Evolutionary conservation across 2,113 vertebrate species (phyloP).

Genomic region (Ia io): DNA sequence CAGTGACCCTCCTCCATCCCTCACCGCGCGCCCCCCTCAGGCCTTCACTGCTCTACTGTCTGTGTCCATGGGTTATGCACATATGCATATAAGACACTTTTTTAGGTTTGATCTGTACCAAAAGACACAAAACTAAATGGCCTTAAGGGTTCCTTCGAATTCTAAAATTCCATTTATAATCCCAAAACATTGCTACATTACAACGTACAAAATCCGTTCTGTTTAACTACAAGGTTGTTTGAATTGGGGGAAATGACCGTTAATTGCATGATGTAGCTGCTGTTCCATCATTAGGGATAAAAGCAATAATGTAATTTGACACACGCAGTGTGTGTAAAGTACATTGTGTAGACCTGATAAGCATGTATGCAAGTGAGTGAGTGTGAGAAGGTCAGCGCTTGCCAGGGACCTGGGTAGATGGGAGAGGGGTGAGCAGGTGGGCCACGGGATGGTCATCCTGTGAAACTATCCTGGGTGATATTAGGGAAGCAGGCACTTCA

Average conservation of each 20-base stretch:
- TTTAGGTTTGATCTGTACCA: not conserved
- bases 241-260: not conserved
- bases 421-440: fast-evolving
- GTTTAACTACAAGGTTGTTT: not conserved
- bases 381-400: not conserved
- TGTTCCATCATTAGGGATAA: not conserved
- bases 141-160: not conserved
- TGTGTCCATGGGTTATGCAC: no score
- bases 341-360: not conserved
- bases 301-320: not conserved
- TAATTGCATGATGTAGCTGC: not conserved
- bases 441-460: fast-evolving
- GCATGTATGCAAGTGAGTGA: not conserved
- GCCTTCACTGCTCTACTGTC: no score
- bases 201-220: not conserved
- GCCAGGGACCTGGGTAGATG: no score
- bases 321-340: not conserved
- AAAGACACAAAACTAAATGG: not conserved
- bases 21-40: no score
- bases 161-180: not conserved
- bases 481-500: not conserved
- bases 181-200: not conserved
- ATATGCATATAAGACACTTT: not conserved
- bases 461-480: not conserved
- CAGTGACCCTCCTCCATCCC: no score